Base-by-base conservation (phyloP, 1,140 invertebrate species). In the Oryzaephilus surinamensis region DNA sequence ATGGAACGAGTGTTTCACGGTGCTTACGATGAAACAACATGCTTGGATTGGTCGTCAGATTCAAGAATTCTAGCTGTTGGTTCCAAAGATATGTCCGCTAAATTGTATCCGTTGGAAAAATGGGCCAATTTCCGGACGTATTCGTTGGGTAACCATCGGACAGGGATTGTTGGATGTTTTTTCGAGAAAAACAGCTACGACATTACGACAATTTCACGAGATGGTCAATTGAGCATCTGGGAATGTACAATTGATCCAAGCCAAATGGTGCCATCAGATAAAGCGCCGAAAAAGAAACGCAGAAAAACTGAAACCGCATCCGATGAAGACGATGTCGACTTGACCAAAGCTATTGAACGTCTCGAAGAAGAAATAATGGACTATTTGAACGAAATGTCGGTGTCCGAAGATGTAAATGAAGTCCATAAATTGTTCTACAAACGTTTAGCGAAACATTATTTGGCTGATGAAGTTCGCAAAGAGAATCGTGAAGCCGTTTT, bases 41-140 rank as follows among this genome's bases (percentile, higher is more conserved):
- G 76, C 57, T 50, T 97, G 12, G 79, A 89, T 61, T 97, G 94
- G 94, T 92, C 90, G 0, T 73, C 70, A 26, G 92, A 97, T 65
- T 96, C 92, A 0, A 82, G 81, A 48, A 64, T 92, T 14, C 61
- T 96, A 16, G 80, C 81, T 39, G 77, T 87, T 23, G 91, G 90
- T 1, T 85, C 84, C 2, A 87, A 87, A 59, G 90, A 96, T 61
- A 88, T 79, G 53, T 74, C 78, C n/a, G 81, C 79, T 0, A 81
- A 80, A 59, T 67, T 97, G 10, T 89, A 84, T 58, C 74, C 79
- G 6, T 57, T 91, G 1, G 71, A 84, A 33, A 81, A 76, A 31
- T 59, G 74, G 37, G 64, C 66, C 8, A 91, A 95, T 52, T 78
- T 89, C 46, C 72, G 71, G 13, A 74, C 73, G 15, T 78, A 73